Percentiles rank a stretch among this genome's conserved stretches.
These are phyloP conservation scores for Drosophila phalerata DNA, from an alignment of 2,888 invertebrate species.

Conservation along the genomic window DNA sequence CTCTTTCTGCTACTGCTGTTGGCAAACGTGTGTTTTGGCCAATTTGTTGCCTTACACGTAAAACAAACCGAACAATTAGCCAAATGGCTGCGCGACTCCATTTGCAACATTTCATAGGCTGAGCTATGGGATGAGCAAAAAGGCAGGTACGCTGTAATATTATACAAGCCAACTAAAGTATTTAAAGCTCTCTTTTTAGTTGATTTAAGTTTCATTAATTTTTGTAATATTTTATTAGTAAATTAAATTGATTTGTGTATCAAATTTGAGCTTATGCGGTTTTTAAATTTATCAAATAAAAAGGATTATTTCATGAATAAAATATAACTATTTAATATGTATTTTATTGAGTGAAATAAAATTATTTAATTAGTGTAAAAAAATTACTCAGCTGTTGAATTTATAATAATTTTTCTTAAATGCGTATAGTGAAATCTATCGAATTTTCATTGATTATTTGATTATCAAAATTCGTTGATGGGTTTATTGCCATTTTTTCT, in stretches of 20 bases:
- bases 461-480: no score
- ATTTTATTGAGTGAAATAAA: background rate
- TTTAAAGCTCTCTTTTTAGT: constrained; percentile 1
- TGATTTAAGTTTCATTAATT: background rate
- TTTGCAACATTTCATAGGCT: constrained; percentile 40
- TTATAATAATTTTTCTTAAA: no score
- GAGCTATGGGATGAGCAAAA: background rate
- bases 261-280: background rate
- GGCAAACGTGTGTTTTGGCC: constrained; percentile 78
- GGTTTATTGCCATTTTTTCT: no score
- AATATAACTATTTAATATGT: background rate
- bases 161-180: background rate
- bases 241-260: background rate
- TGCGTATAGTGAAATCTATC: no score
- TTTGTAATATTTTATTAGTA: background rate
- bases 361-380: no score
- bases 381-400: background rate
- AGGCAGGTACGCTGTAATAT: background rate
- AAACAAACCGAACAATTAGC: constrained; percentile 81
- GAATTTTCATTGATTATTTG: no score
- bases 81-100: constrained; percentile 71
- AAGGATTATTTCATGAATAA: background rate
- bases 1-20: constrained; percentile 20
- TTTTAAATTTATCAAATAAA: background rate
- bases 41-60: constrained; percentile 81